Percentiles rank a stretch among this genome's conserved stretches.
Evolutionary conservation across 2,888 invertebrate species (phyloP).

Genomic region (Pachliopta kotzebuea): DNA sequence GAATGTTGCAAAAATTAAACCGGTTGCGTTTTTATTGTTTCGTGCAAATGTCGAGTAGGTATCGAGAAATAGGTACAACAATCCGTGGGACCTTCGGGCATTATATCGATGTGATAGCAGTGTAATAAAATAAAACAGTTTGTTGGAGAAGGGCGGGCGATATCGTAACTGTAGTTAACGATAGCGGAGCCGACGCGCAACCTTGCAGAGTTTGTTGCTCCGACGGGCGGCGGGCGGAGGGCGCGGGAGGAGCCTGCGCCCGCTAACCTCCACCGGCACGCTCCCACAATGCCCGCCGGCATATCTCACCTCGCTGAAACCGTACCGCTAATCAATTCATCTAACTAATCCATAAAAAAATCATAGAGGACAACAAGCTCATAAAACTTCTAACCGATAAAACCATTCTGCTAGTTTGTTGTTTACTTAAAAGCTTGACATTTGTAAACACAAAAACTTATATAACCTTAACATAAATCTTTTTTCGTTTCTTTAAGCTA

Average conservation of each 20-base stretch:
- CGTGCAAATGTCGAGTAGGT: constrained; percentile 5
- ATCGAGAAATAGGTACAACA: constrained; percentile 32
- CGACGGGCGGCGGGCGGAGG: too few relatives aligned
- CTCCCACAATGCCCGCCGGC: constrained; percentile 44
- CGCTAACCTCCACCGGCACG: constrained; percentile 66
- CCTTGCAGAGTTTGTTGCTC: constrained; percentile 80
- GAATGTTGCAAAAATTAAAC: constrained; percentile 5
- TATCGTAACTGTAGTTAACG: constrained; percentile 72
- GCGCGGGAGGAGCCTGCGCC: constrained; percentile 38
- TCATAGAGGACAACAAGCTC: constrained; percentile 10
- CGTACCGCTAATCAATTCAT: constrained; percentile 19
- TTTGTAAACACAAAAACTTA: not conserved
- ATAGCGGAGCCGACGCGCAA: constrained; percentile 69
- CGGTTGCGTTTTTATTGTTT: constrained; percentile 7
- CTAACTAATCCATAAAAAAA: constrained; percentile 20
- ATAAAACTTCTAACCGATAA: not conserved
- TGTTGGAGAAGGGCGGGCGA: constrained; percentile 73
- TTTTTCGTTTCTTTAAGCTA: not conserved
- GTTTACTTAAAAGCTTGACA: not conserved
- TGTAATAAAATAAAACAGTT: constrained; percentile 71
- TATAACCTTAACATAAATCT: not conserved
- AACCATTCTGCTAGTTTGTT: not conserved
- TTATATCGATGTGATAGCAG: constrained; percentile 63
- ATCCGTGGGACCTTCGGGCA: constrained; percentile 58
- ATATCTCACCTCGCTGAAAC: constrained; percentile 30